A percentile compares a stretch with the other conserved stretches of the same genome.
Evolutionary conservation across 2,888 invertebrate species (phyloP).

Genomic region (Clepsis dumicolana): DNA sequence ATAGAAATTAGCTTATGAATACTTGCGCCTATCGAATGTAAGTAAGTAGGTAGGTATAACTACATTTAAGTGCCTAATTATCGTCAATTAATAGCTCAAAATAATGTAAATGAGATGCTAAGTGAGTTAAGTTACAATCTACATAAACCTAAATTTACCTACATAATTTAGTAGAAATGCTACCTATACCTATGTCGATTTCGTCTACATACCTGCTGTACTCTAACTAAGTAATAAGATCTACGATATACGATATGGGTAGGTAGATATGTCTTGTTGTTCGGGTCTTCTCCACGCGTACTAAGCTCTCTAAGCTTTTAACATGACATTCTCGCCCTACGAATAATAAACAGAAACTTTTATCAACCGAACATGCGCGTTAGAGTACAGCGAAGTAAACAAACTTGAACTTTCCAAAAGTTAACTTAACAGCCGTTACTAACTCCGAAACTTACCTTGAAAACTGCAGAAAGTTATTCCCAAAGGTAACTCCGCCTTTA

Average conservation of each 20-base stretch:
- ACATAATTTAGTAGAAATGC: neutral
- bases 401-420: slow-evolving; percentile 72
- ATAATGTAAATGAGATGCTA: neutral
- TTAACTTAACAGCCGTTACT: slow-evolving; percentile 56
- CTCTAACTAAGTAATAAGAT: neutral
- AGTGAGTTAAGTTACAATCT: neutral
- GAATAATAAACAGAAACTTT: slow-evolving; percentile 52
- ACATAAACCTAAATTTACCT: neutral
- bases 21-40: too few species aligned
- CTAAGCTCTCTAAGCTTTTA: slow-evolving; percentile 8
- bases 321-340: slow-evolving; percentile 33
- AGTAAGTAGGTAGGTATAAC: too few species aligned
- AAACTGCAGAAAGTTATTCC: slow-evolving; percentile 58
- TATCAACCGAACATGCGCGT: slow-evolving; percentile 74
- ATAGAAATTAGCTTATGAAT: too few species aligned
- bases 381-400: slow-evolving; percentile 72
- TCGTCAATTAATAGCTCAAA: neutral
- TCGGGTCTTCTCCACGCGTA: neutral
- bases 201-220: too few species aligned
- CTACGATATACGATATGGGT: neutral
- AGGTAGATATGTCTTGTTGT: neutral
- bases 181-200: too few species aligned
- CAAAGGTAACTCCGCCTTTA: slow-evolving; percentile 64
- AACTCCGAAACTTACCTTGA: slow-evolving; percentile 66
- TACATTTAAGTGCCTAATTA: too few species aligned